phyloP scores from a whole-genome alignment of 2,888 invertebrate genomes.

The Drosophila antonietae region DNA sequence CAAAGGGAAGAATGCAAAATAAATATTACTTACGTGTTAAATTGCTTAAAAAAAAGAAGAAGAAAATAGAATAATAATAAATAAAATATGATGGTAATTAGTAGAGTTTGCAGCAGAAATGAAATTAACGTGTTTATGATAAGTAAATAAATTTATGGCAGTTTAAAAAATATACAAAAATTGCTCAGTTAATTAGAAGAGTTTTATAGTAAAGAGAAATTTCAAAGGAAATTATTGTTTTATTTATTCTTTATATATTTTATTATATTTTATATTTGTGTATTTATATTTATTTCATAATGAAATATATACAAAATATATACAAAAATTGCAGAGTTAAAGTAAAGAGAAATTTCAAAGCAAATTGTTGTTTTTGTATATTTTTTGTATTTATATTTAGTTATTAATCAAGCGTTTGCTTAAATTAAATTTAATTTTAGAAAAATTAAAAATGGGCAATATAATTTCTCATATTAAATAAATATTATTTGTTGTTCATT shows the following conservation, averaged over 20 bases:
- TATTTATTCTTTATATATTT: too few species aligned
- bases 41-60: not conserved
- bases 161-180: not conserved
- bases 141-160: not conserved
- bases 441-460: too few species aligned
- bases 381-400: too few species aligned
- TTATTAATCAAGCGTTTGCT: too few species aligned
- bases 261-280: too few species aligned
- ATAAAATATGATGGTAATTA: constrained; percentile 2
- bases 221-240: too few species aligned
- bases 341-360: too few species aligned
- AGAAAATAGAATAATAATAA: not conserved
- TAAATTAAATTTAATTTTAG: too few species aligned
- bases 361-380: too few species aligned
- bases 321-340: not conserved
- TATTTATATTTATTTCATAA: not conserved
- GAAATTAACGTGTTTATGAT: not conserved
- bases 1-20: constrained; percentile 10
- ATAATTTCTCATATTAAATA: too few species aligned
- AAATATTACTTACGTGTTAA: constrained; percentile 3
- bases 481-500: too few species aligned
- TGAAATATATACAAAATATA: not conserved
- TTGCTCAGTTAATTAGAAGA: not conserved
- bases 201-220: not conserved
- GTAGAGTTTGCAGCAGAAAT: not conserved